Base-by-base conservation (phyloP, 2,113 vertebrate genomes). In the Forbesichthys agassizii region DNA sequence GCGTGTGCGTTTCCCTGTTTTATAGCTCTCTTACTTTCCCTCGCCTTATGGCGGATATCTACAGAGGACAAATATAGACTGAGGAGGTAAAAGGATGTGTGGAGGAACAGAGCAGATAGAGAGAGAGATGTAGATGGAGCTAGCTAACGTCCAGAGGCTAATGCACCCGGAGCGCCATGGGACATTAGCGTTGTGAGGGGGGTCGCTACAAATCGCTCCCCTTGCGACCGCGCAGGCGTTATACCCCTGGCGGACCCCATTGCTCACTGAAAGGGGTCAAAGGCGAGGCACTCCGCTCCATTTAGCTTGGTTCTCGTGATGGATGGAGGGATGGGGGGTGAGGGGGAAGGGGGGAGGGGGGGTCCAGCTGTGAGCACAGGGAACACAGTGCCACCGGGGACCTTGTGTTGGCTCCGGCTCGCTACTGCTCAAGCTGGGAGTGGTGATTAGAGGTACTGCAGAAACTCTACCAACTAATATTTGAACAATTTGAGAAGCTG, bases 231-330 rank as follows among this genome's bases (percentile, higher is more conserved):
- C 5, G 14, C 46, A 71, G 77, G 78, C 27, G 33, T 42, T 57
- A 73, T 69, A 69, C 68, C 73, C 58, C 62, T 69, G 65, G 68
- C 80, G 73, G 79, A 82, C 81, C 84, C 70, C 58, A 71, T 77
- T 74, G 81, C 85, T 88, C 76, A 86, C 70, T 85, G 85, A 91
- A 89, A 90, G 86, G 84, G 90, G 89, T 92, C 88, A 88, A 73
- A 83, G 81, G 81, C 47, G 65, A 86, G 70, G 78, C 46, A 71
- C 83, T 81, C 20, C 71, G 78, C 83, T 89, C 85, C 90, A 89
- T 89, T 89, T 86, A 86, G 83, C 86, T 73, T 66, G 65, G 66
- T 51, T 75, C 73, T 71, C 66, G 80, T 85, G 86, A 89, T 87
- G 90, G 82, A 89, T 86, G 64, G 55, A 69, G 76, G 70, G 55